phyloP scores from a whole-genome alignment of 2,797 vertebrate genomes.

The Chaetodon trifasciatus region DNA sequence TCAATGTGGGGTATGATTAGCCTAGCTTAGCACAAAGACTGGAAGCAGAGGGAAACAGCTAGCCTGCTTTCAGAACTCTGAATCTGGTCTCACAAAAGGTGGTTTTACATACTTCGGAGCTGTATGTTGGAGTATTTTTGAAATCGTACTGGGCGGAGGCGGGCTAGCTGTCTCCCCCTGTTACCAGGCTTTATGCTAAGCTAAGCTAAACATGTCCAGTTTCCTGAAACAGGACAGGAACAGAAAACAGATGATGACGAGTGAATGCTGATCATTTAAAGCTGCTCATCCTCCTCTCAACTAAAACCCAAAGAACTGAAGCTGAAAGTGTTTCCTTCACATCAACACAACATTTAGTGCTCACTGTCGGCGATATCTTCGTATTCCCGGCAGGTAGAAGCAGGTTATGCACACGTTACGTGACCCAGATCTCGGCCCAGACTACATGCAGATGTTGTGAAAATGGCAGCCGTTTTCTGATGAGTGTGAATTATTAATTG shows the following conservation, averaged over 20 bases:
- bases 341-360: neutral
- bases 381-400: neutral
- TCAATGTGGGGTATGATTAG: neutral
- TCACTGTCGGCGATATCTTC: neutral
- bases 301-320: too few species aligned
- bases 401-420: conserved; percentile 6
- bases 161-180: neutral
- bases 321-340: neutral
- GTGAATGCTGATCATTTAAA: neutral
- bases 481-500: conserved; percentile 39
- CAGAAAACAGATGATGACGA: too few species aligned
- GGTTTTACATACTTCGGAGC: neutral
- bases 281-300: too few species aligned
- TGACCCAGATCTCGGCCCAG: conserved; percentile 27
- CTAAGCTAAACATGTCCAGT: conserved; percentile 3
- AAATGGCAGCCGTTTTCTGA: conserved; percentile 44
- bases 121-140: too few species aligned
- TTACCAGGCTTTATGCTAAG: conserved; percentile 8
- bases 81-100: too few species aligned
- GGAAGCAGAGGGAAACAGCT: neutral
- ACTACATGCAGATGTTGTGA: conserved; percentile 21
- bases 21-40: conserved; percentile 31
- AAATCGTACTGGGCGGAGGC: neutral
- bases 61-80: neutral
- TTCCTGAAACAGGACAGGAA: too few species aligned